Base-by-base conservation (phyloP, 2,797 vertebrate species). In the Pseudochromis fuscus region DNA sequence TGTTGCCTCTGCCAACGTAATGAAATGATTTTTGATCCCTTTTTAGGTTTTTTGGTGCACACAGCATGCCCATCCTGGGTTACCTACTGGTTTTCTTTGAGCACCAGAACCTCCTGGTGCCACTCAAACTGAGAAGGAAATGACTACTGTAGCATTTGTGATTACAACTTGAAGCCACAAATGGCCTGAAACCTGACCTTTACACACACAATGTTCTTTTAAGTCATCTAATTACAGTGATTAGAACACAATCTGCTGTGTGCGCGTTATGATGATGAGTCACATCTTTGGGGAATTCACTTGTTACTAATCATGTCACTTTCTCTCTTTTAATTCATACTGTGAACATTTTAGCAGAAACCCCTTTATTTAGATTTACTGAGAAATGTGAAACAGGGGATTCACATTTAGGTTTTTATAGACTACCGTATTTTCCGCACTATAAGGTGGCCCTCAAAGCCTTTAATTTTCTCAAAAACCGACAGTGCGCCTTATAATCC, bases 91-190 rank as follows among this genome's bases (percentile, higher is more conserved):
- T 80, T 71, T 42, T 30, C 46, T 72, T 77, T 50, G 35, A 79
- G 78, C 37, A 46, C 0, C 3, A 50, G 45, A 72, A 61, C 46
- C 55, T 51, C 38, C 30, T 45, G 28, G 25, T 44, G 65, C 46
- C 16, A 44, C 48, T 83, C 72, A 67, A 79, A 46, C 79, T 48
- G 74, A 40, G 65, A 33, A 31, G 31, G 57, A 72, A 83, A 81
- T 70, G 66, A 66, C 72, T 7, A 7, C 2, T 0, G 2, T 3
- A 33, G 40, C 46, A 13, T 57, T 70, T 42, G 28, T 38, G 53
- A 83, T 79, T 51, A 62, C 12, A 35, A 44, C 45, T 51, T 65
- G 15, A 75, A 70, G 55, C 4, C 33, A 51, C 13, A 45, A 35
- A 63, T 35, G 56, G 48, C 38, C 40, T 75, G 24, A 70, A 65